Evolutionary conservation across 2,113 vertebrate species (phyloP).

Genomic region (Gavia stellata): DNA sequence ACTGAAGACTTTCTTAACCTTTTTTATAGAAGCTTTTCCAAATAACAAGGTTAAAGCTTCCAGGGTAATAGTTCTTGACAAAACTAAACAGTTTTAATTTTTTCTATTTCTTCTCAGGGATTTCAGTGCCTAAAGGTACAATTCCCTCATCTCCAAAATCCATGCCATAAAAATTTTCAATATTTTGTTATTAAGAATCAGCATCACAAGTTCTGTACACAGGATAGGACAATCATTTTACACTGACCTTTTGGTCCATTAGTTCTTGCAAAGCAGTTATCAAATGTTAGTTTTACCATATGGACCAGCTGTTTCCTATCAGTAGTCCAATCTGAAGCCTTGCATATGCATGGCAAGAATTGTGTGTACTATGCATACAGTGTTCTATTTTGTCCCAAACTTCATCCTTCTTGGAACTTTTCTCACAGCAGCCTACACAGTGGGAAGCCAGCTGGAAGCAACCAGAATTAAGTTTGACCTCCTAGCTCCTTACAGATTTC

Average conservation of each 20-base stretch:
- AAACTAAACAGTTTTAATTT: fast-evolving
- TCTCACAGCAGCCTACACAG: slow-evolving; percentile 20
- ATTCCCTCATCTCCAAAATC: background rate
- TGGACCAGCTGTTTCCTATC: background rate
- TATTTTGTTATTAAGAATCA: background rate
- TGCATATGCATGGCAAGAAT: background rate
- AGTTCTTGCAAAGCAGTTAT: background rate
- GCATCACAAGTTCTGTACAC: background rate
- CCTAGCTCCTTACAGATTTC: background rate
- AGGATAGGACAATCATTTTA: background rate
- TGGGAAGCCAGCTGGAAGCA: slow-evolving; percentile 29
- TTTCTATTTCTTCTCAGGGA: background rate
- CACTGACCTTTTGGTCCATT: background rate
- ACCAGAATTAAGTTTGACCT: slow-evolving; percentile 8
- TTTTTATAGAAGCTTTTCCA: background rate
- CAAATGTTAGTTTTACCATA: background rate
- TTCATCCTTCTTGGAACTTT: background rate
- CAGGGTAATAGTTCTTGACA: background rate
- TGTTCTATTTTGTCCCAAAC: background rate
- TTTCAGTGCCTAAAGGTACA: background rate
- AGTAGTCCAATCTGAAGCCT: background rate
- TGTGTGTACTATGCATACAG: background rate
- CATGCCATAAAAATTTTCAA: background rate
- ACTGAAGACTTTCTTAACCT: background rate
- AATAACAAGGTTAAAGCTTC: background rate